These are phyloP conservation scores for Proctacanthus coquilletti DNA, from an alignment of 1,140 invertebrate species.

Conservation along the genomic window DNA sequence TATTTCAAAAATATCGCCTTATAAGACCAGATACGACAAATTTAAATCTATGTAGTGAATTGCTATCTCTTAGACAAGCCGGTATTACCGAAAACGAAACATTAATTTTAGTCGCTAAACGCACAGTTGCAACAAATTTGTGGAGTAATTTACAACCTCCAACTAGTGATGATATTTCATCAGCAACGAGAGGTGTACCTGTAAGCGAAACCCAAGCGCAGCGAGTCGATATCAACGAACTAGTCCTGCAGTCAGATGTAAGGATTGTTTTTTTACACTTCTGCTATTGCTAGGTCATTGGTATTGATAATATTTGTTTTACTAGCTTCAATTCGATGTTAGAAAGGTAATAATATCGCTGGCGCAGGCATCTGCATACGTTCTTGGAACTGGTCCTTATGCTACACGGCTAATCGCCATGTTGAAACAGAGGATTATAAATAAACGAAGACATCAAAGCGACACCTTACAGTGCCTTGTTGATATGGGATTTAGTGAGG, in stretches of 20 bases:
- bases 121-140: constrained; percentile 13
- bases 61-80: constrained; percentile 16
- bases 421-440: constrained; percentile 25
- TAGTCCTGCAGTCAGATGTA: constrained; percentile 28
- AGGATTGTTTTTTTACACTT: constrained; percentile 4
- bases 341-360: constrained; percentile 26
- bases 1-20: constrained; percentile 21
- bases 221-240: constrained; percentile 26
- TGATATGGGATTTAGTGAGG: constrained; percentile 25
- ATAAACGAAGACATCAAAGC: constrained; percentile 20
- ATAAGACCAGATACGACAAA: constrained; percentile 20
- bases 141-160: constrained; percentile 13
- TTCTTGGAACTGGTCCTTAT: constrained; percentile 25
- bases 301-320: not conserved
- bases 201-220: constrained; percentile 11
- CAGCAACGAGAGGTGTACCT: constrained; percentile 16
- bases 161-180: constrained; percentile 18
- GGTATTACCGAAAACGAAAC: constrained; percentile 20
- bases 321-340: constrained; percentile 26
- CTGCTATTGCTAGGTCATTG: not conserved
- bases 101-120: constrained; percentile 16
- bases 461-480: constrained; percentile 26
- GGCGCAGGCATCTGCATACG: constrained; percentile 22
- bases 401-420: constrained; percentile 24
- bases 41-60: too few species aligned